Evolutionary conservation across 2,113 vertebrate genomes (phyloP).

Genomic region (Meriones unguiculatus): DNA sequence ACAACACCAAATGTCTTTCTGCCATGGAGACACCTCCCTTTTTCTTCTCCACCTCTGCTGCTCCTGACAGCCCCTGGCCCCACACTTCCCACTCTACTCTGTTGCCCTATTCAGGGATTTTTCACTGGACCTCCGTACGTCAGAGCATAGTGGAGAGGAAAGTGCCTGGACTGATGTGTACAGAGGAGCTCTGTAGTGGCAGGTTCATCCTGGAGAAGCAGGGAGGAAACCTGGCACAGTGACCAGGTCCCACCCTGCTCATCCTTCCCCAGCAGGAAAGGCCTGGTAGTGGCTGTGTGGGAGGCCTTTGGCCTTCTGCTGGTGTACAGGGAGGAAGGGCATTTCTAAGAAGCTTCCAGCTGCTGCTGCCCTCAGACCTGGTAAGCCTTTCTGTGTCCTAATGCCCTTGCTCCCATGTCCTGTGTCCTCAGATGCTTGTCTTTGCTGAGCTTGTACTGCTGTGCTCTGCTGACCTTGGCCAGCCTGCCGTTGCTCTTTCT

Average conservation of each 20-base stretch:
- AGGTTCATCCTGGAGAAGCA: conserved; percentile 8
- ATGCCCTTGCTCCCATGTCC: neutral
- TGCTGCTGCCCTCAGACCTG: neutral
- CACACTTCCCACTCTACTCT: neutral
- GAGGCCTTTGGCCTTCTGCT: neutral
- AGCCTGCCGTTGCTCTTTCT: neutral
- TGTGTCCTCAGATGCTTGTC: neutral
- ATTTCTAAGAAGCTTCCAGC: neutral
- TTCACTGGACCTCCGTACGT: neutral
- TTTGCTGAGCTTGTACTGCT: neutral
- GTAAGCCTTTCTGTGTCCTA: neutral
- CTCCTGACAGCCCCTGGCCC: neutral
- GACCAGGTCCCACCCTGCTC: neutral
- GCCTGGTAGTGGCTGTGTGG: neutral
- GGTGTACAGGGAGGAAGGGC: neutral
- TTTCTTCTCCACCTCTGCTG: neutral
- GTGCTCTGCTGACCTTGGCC: neutral
- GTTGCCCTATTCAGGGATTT: neutral
- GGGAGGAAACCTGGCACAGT: neutral
- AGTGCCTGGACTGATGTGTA: neutral
- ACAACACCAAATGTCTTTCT: neutral
- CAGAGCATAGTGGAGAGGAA: neutral
- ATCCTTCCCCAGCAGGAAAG: neutral
- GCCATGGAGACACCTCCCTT: neutral
- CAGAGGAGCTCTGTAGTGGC: neutral